These are phyloP conservation scores for Cylloceria caligata DNA, from an alignment of 2,888 invertebrate genomes.

Conservation along the genomic window DNA sequence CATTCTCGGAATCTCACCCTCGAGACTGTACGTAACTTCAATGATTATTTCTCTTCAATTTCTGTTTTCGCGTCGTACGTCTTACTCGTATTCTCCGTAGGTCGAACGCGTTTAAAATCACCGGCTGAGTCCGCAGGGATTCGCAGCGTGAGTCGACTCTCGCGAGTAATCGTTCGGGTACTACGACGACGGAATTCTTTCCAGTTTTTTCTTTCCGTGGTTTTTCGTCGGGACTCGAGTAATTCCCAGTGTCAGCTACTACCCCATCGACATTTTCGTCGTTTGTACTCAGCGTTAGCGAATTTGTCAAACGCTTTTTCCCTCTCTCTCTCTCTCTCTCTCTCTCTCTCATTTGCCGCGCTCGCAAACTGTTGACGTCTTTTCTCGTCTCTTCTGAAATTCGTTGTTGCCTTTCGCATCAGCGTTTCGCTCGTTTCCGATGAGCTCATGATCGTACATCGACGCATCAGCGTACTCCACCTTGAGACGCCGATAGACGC, in stretches of 20 bases:
- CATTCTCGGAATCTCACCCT: constrained; percentile 29
- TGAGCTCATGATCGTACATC: background rate
- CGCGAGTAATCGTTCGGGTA: constrained; percentile 2
- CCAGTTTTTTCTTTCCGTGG: constrained; percentile 36
- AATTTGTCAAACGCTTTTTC: constrained; percentile 1
- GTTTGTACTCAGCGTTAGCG: constrained; percentile 11
- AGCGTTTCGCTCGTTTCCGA: background rate
- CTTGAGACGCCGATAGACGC: too few relatives aligned
- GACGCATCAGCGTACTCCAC: background rate
- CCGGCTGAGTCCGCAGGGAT: background rate
- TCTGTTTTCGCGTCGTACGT: constrained; percentile 66
- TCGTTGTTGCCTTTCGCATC: background rate
- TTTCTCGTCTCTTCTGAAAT: background rate
- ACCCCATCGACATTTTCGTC: background rate
- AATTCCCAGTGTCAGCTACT: background rate
- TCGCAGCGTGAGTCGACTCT: constrained; percentile 28
- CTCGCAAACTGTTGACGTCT: background rate
- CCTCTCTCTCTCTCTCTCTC: constrained; percentile 13
- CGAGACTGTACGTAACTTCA: constrained; percentile 19
- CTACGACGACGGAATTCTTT: background rate
- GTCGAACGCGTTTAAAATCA: background rate
- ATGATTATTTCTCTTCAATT: constrained; percentile 64
- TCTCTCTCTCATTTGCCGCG: background rate
- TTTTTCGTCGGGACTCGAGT: constrained; percentile 26
- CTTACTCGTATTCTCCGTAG: background rate